Conservation (phyloP, 2,113 vertebrate genomes). For the Ptilonorhynchus violaceus region DNA sequence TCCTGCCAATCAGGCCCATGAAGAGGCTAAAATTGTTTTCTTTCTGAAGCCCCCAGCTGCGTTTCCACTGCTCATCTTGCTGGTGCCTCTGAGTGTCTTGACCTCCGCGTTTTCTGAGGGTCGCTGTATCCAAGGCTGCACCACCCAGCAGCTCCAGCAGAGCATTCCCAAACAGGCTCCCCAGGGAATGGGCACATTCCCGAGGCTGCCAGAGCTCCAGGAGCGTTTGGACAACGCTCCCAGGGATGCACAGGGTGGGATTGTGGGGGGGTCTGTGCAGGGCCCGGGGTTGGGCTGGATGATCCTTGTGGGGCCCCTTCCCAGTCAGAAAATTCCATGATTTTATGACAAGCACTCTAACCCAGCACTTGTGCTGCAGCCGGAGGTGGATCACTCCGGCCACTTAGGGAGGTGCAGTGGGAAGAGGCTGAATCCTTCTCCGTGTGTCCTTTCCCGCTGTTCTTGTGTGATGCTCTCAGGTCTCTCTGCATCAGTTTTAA, state of each 20-base stretch:
- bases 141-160: background rate
- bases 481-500: background rate
- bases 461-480: background rate
- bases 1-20: rapidly evolving
- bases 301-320: background rate
- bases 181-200: background rate
- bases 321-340: background rate
- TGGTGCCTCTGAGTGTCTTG: background rate
- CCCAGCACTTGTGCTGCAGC: background rate
- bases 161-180: background rate
- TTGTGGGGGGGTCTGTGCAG: background rate
- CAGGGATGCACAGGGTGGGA: background rate
- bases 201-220: background rate
- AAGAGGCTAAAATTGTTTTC: background rate
- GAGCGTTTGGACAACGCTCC: background rate
- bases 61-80: background rate
- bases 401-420: background rate
- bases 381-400: rapidly evolving
- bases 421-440: background rate
- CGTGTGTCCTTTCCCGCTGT: background rate
- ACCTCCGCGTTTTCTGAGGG: background rate
- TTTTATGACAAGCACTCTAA: background rate
- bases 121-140: background rate
- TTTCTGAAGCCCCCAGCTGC: background rate
- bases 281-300: rapidly evolving